Evolutionary conservation across 2,888 invertebrate genomes (phyloP), one percentile per base, ranked within the genome.

Genomic region (Spisula solida): DNA sequence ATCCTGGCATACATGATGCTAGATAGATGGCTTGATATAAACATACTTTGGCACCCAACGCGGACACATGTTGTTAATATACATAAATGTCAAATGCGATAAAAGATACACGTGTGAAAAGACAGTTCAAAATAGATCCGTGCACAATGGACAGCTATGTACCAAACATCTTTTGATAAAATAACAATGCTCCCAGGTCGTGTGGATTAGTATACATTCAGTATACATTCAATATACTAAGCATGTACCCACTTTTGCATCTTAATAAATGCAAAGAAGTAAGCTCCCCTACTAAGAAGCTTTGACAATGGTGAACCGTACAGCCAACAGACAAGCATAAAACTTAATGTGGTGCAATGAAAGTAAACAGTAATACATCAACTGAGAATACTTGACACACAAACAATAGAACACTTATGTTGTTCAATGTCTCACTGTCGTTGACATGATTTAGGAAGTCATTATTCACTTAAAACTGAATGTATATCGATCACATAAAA

Each of bases 371-470:
- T 66, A n/a, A 66, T 66, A 66, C 12, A 66, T 66, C 60, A 66
- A 66, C 10, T 10, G 10, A 4, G 60, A 66, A n/a, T 5, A 4
- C 6, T 66, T 66, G 60, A 66, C 60, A 66, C 0, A 25, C 25
- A n/a, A 66, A 66, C 60, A 66, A 66, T 66, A 25, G 60, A 66
- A 66, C 60, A 66, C 60, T 66, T 66, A 66, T 66, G 6, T 25
- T 25, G 60, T 25, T 25, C 60, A 14, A 31, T 75, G 75, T 75
- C 75, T 75, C 34, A 75, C 34, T 75, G 75, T 75, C 34, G 41
- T 31, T 75, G 75, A 16, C 18, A 34, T 75, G 75, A 66, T 66
- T 75, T 34, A 34, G 75, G 75, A 31, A 75, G 34, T 75, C 75
- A 31, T 75, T 75, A 31, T 75, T 31, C 31, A 75, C 34, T 75